Base-by-base conservation (phyloP, 2,888 invertebrate genomes). In the Microchrysa polita region DNA sequence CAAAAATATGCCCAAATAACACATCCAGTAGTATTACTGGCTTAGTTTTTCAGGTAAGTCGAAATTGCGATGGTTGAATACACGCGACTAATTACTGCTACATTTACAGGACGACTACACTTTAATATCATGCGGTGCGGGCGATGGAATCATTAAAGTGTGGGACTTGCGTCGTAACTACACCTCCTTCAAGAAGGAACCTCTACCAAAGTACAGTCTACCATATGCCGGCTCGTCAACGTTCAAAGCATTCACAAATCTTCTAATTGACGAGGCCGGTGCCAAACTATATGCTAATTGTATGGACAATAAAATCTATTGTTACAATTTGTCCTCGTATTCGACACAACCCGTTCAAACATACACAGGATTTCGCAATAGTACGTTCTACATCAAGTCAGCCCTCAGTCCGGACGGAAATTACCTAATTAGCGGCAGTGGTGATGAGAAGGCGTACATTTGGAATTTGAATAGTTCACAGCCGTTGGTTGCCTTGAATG, bases 81-180 rank as follows among this genome's bases (percentile, higher is more conserved):
- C 34, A 16, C 67, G 27, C 22, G 16, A 61, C 23, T 59, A 61
- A 72, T 18, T 48, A 7, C 22, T 22, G 71, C 16, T 4, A 53
- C 20, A 67, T 34, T 61, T 76, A 5, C 92, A 93, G 84, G 91
- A 95, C 83, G 91, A 92, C 74, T 84, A 88, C 77, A 92, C 92
- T 4, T 86, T 97, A 1, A 87, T 95, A 59, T 95, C 96, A 0
- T 93, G 95, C 80, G 95, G 95, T 0, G 93, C 95, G 73, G 93
- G 93, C 57, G 96, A 96, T 84, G 94, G 95, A 0, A 86, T 90
- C 76, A 92, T 96, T 73, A 95, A 95, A 85, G 89, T 92, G 1
- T 95, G 95, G 95, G 96, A 97, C 83, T 82, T 95, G 34, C 86
- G 96, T 42, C 93, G 94, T 81, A 93, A 91, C 80, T 95, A 95